Evolutionary conservation across 2,113 vertebrate genomes (phyloP).

Genomic region (Colistium nudipinnis): DNA sequence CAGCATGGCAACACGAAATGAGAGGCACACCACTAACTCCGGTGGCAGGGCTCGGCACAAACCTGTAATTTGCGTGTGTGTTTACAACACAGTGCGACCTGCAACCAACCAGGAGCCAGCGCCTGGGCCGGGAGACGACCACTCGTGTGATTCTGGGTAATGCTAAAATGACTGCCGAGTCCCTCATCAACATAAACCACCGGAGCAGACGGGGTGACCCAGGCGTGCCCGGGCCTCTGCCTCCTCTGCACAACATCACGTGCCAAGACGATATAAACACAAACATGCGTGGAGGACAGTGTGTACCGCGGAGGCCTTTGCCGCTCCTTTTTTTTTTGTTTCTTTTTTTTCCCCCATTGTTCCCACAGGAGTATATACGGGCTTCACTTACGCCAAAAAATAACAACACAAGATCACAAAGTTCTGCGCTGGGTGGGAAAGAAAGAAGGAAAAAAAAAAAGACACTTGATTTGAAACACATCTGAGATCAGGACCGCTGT

Average conservation of each 20-base stretch:
- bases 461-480: slow-evolving; percentile 55
- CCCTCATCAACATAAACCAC: slow-evolving; percentile 51
- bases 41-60: slow-evolving; percentile 54
- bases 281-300: slow-evolving; percentile 47
- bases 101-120: slow-evolving; percentile 66
- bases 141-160: slow-evolving; percentile 62
- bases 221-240: slow-evolving; percentile 22
- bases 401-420: slow-evolving; percentile 57
- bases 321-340: slow-evolving; percentile 29
- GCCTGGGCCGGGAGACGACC: slow-evolving; percentile 56
- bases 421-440: slow-evolving; percentile 35
- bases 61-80: slow-evolving; percentile 74
- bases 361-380: slow-evolving; percentile 12
- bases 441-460: not conserved
- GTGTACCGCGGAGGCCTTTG: slow-evolving; percentile 42
- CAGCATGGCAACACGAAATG: slow-evolving; percentile 68
- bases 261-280: slow-evolving; percentile 52
- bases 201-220: slow-evolving; percentile 56
- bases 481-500: slow-evolving; percentile 52
- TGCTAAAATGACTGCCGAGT: slow-evolving; percentile 62
- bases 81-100: slow-evolving; percentile 71
- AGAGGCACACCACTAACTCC: slow-evolving; percentile 67
- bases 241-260: slow-evolving; percentile 26
- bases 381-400: slow-evolving; percentile 35
- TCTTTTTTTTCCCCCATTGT: too few relatives aligned